A percentile compares a stretch with the other conserved stretches of the same genome.
These are phyloP conservation scores for Halichoerus grypus DNA, from an alignment of 2,113 vertebrate genomes.

Conservation along the genomic window DNA sequence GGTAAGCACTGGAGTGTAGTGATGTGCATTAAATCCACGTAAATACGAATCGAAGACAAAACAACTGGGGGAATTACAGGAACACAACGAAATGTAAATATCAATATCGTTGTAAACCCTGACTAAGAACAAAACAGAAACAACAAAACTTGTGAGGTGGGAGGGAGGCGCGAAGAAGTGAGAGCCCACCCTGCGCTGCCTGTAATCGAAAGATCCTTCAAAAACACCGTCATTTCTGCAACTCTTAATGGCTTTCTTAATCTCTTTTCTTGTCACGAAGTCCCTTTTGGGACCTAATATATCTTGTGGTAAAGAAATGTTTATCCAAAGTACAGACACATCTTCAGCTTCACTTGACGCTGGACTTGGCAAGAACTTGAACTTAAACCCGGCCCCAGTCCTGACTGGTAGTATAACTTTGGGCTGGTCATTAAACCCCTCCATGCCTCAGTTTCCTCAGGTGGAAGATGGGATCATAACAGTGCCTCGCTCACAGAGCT, in stretches of 20 bases:
- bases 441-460: neutral
- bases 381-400: neutral
- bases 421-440: neutral
- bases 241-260: neutral
- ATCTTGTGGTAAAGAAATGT: neutral
- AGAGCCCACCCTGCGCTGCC: neutral
- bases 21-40: fast-evolving
- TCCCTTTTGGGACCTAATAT: neutral
- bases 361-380: neutral
- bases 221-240: neutral
- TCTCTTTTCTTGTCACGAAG: neutral
- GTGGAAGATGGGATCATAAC: fast-evolving
- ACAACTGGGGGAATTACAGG: fast-evolving
- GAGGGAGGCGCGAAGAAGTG: neutral
- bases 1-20: fast-evolving
- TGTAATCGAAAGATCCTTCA: neutral
- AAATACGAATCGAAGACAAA: neutral
- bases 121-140: neutral
- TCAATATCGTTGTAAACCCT: neutral
- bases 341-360: neutral
- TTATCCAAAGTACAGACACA: neutral
- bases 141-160: neutral
- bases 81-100: neutral
- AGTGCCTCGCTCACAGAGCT: neutral
- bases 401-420: neutral